Evolutionary conservation across 2,888 invertebrate genomes (phyloP), one percentile per base, ranked within the genome.

Genomic region (Chrysotoxum bicinctum): DNA sequence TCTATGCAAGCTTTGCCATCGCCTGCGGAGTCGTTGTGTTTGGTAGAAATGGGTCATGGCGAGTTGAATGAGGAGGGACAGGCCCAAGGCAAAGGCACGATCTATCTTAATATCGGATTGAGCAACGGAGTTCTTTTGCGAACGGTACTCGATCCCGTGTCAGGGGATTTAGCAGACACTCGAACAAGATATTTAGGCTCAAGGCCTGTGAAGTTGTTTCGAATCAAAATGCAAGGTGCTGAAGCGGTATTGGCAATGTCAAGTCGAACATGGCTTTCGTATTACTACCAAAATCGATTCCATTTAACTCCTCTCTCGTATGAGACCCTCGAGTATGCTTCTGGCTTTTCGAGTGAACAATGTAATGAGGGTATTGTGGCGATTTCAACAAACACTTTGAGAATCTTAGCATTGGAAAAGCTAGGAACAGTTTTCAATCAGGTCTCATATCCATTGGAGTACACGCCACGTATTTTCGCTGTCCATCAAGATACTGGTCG

Each of bases 291-390:
- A 92, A 99, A 98, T 92, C 94, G 97, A 69, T 98, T 98, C 90
- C 98, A 99, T 92, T 93, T 99, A 58, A 99, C 99, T 0, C 99
- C 99, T 0, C 92, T 99, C 0, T 98, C 98, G 0, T 99, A 99
- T 90, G 99, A 99, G 92, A 96, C 98, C 75, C 93, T 99, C 76
- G 99, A 99, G 91, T 99, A 98, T 92, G 99, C 99, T 0, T 98
- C 99, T 1, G 99, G 99, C 3, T 99, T 99, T 92, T 96, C 96
- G 87, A 94, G 94, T 92, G 99, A 99, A 92, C 99, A 99, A 92
- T 99, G 99, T 93, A 98, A 98, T 0, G 99, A 99, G 92, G 99
- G 99, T 88, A 98, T 99, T 88, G 99, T 99, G 0, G 99, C 99
- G 0, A 99, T 99, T 91, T 98, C 99, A 0, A 97, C 98, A 1